phyloP scores from a whole-genome alignment of 2,797 vertebrate genomes.

The Halcyon badia region DNA sequence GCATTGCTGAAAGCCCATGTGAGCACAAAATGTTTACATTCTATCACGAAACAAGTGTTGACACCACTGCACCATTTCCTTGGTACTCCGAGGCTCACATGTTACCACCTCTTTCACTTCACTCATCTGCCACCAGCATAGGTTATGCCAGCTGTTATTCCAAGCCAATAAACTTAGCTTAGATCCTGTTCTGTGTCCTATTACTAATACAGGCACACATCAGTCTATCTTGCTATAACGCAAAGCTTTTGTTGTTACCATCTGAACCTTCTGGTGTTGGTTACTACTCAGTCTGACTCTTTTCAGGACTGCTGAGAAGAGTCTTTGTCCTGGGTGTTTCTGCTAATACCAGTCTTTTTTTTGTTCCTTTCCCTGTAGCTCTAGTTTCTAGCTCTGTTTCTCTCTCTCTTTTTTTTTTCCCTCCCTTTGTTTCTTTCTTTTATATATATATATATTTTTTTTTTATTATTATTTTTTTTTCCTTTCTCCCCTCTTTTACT shows the following conservation, averaged over 20 bases:
- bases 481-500: neutral
- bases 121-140: neutral
- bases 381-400: neutral
- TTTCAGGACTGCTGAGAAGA: neutral
- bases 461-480: too few relatives aligned
- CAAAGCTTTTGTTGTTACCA: neutral
- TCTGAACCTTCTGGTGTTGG: neutral
- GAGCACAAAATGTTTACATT: neutral
- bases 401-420: neutral
- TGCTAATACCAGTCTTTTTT: neutral
- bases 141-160: neutral
- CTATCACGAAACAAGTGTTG: neutral
- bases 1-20: neutral
- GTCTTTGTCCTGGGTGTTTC: neutral
- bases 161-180: neutral
- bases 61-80: neutral
- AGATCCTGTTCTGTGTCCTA: neutral
- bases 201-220: neutral
- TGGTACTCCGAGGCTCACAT: neutral
- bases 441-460: too few relatives aligned
- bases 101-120: neutral
- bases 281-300: neutral
- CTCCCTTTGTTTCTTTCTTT: too few relatives aligned
- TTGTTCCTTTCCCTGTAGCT: neutral
- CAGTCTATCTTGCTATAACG: neutral